Base-by-base conservation (phyloP, 2,797 vertebrate genomes). In the Salmo trutta region DNA sequence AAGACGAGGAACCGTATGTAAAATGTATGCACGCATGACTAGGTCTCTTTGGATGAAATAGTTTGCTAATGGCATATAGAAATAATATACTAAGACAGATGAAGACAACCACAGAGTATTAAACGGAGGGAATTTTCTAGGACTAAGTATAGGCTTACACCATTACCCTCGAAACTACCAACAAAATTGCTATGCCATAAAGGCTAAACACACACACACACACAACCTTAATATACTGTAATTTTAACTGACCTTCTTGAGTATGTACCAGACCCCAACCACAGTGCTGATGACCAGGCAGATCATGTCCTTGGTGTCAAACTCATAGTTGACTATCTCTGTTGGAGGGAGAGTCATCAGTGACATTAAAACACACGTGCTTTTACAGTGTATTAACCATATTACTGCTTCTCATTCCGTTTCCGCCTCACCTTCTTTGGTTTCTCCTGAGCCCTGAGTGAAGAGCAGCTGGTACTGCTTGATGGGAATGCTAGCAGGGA, bases 251-350 rank as follows among this genome's bases (percentile, higher is more conserved):
- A 99, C 98, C 96, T 99, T 99, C 75, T 98, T 96, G 75, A 99
- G 90, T 88, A 99, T 87, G 90, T 99, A 99, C 98, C 98, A 99
- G 87, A 99, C 95, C 0, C 98, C 98, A 2, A 99, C 96, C 7
- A 98, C 89, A 0, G 92, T 95, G 93, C 98, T 98, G 88, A 98
- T 89, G 70, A 91, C 83, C 91, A 99, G 91, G 91, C 97, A 98
- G 12, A 97, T 91, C 0, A 99, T 94, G 83, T 97, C 98, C 93
- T 97, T 98, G 71, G 96, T 96, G 92, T 99, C 98, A 87, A 99
- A 99, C 90, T 99, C 98, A 0, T 99, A 99, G 88, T 99, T 99
- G 80, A 99, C 88, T 47, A 99, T 96, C 88, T 99, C 98, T 99
- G 94, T 70, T 77, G n/a, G 88, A 78, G 47, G 27, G n/a, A 17